Evolutionary conservation across 2,797 vertebrate genomes (phyloP).

Genomic region (Alca torda): DNA sequence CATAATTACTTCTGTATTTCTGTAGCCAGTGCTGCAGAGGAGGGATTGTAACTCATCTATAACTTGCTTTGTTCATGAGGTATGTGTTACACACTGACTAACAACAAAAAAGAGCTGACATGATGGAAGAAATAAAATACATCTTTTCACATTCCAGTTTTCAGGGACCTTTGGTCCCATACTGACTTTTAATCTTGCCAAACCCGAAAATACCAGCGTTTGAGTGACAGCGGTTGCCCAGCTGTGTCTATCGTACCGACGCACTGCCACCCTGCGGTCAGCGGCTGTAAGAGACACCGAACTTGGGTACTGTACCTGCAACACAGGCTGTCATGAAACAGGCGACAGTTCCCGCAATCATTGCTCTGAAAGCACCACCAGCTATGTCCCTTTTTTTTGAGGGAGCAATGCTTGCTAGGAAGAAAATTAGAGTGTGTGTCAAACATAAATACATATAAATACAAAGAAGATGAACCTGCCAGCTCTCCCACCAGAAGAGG

Average conservation of each 20-base stretch:
- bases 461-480: not conserved
- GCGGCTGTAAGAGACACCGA: not conserved
- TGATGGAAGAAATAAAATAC: not conserved
- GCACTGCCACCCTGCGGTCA: not conserved
- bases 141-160: not conserved
- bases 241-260: accelerated
- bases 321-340: slow-evolving; percentile 90
- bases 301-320: slow-evolving; percentile 74
- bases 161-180: not conserved
- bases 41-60: not conserved
- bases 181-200: not conserved
- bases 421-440: not conserved
- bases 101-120: not conserved
- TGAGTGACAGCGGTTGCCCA: accelerated
- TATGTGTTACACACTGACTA: not conserved
- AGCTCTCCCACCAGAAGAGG: not conserved
- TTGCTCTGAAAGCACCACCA: slow-evolving; percentile 76
- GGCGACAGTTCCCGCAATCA: slow-evolving; percentile 82
- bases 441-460: not conserved
- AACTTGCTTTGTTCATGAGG: not conserved
- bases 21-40: accelerated
- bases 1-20: not conserved
- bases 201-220: accelerated
- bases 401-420: slow-evolving; percentile 83
- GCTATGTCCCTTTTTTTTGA: slow-evolving; percentile 81